phyloP scores from a whole-genome alignment of 2,797 vertebrate species.

The Pelobates cultripes region DNA sequence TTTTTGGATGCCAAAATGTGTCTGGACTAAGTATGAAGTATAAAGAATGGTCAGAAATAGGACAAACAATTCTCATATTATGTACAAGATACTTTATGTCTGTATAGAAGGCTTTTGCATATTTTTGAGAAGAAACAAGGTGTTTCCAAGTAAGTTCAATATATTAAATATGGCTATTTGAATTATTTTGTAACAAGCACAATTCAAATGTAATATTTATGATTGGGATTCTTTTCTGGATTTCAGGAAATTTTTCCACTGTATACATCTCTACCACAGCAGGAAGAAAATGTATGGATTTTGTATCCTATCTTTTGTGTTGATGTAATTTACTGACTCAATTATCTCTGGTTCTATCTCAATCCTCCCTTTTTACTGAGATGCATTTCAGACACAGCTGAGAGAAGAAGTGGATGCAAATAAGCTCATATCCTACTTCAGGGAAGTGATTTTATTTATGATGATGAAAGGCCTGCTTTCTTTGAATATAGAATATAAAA shows the following conservation, averaged over 20 bases:
- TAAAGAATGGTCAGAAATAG: too few relatives aligned
- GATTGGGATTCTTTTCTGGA: background rate
- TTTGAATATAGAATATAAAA: background rate
- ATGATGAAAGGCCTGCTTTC: background rate
- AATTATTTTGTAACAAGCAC: background rate
- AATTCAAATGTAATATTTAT: constrained; percentile 5
- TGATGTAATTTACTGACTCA: constrained; percentile 15
- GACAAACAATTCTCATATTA: too few relatives aligned
- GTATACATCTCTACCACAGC: background rate
- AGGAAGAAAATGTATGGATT: background rate
- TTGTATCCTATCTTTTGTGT: background rate
- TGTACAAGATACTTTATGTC: too few relatives aligned
- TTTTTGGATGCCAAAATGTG: too few relatives aligned
- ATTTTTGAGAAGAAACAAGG: too few relatives aligned
- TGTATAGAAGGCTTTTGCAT: too few relatives aligned
- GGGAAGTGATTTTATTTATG: constrained; percentile 2
- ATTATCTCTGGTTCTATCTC: constrained; percentile 8
- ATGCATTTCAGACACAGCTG: constrained; percentile 10
- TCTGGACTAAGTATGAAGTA: too few relatives aligned
- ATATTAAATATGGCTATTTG: background rate
- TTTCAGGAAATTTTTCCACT: background rate
- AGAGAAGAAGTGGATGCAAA: constrained; percentile 9
- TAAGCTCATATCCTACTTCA: background rate
- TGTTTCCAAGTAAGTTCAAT: background rate
- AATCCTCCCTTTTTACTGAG: constrained; percentile 1